Percentiles rank a stretch among this genome's conserved stretches.
These are phyloP conservation scores for Centropus unirufus DNA, from an alignment of 2,113 vertebrate genomes.

Conservation along the genomic window DNA sequence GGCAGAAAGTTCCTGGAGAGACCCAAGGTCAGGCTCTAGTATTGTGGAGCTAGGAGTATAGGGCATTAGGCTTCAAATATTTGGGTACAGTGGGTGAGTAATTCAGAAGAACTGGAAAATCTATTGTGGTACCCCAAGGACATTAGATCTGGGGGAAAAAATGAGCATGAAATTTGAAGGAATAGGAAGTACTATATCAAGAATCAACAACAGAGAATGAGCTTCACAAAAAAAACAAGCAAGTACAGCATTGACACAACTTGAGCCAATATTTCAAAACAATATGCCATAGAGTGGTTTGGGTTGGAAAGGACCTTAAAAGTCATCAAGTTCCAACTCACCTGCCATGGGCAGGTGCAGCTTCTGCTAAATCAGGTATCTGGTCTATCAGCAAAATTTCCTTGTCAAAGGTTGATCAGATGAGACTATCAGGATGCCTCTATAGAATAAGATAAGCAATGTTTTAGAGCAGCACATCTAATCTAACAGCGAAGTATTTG, in stretches of 20 bases:
- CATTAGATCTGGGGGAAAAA: neutral
- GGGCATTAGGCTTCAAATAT: neutral
- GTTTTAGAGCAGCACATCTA: neutral
- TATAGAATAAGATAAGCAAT: neutral
- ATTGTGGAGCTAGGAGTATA: neutral
- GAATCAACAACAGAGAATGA: neutral
- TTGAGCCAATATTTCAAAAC: neutral
- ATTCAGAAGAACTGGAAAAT: neutral
- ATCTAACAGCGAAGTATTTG: neutral
- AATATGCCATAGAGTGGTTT: neutral
- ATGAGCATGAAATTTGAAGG: neutral
- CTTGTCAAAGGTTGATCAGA: conserved; percentile 1
- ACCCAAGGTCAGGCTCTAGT: neutral
- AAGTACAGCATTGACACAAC: neutral
- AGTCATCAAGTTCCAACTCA: no score
- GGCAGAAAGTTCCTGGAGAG: neutral
- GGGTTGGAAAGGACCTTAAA: no score
- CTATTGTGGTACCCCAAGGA: neutral
- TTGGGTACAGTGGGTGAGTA: neutral
- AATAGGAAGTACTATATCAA: neutral
- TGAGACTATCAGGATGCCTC: neutral
- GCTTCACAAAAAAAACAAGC: neutral
- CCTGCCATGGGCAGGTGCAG: no score
- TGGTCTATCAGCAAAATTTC: neutral
- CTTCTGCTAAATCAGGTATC: no score